Evolutionary conservation across 92 coral and sea anemone species (phyloP), one percentile per base, ranked within the genome.

Genomic region (Epizoanthus ramosus): DNA sequence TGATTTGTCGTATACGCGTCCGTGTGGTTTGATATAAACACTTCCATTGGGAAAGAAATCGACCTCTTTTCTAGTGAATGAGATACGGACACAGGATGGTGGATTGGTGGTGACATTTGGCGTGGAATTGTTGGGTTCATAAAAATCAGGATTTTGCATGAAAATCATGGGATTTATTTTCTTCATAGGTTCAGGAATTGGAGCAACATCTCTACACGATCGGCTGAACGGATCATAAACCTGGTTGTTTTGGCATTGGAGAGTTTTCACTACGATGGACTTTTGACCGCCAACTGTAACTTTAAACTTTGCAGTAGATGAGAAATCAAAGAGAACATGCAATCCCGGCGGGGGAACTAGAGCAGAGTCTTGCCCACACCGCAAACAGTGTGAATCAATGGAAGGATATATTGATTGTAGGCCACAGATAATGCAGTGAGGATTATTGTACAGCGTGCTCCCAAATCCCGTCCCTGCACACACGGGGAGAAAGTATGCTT

Each of bases 11-110:
- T 71, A 71, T 22, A 43, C 16, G 23, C 75, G 75, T 6, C 52
- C 52, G 57, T 71, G 75, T 1, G 59, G 59, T 47, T 41, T 71
- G 16, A 71, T 47, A 57, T 18, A 71, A 19, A 71, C 57, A 71
- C 75, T 71, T 71, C 57, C 59, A 19, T 71, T 71, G 3, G 75
- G 59, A 39, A 71, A 52, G 35, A 71, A 1, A 14, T 24, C 23
- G 16, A 71, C 15, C 57, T 45, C 56, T 3, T 18, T 24, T 1
- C 18, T 22, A 3, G 54, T 71, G 25, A 45, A 71, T 8, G 16
- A 57, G 0, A 71, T 59, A 43, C 28, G 28, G 15, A 3, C 59
- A 37, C 75, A 28, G 24, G 0, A 43, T 0, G n/a, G n/a, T 22
- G 8, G 33, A 17, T 0, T 4, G 57, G 10, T 2, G 31, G 56